Evolutionary conservation across 2,113 vertebrate species (phyloP), one percentile per base, ranked within the genome.

Genomic region (Austrofundulus limnaeus): DNA sequence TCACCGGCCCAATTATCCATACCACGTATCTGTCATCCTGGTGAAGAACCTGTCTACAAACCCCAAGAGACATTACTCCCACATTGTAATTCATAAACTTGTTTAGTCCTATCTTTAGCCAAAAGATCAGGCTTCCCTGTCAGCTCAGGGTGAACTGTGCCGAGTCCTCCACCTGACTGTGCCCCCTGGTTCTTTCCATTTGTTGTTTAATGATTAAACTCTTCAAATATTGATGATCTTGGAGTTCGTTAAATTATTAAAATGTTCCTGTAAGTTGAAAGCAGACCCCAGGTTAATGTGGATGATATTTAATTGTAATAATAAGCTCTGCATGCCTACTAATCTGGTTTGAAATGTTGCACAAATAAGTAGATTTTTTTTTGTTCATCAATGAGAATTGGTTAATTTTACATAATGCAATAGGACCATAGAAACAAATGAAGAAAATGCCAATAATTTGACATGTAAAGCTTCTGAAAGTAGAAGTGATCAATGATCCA

Each of bases 171-270:
- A 49, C 75, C 64, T 20, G 23, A 51, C 49, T 62, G 50, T 68
- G 68, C 46, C 79, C 25, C 61, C 64, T 64, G 67, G 65, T 85
- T 70, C 73, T 72, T 82, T 61, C 48, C 63, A 77, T 87, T 78
- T 81, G 82, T 85, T 77, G 70, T 88, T 88, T 84, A 84, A 87
- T 90, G 82, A 82, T 88, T 89, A 81, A 78, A 85, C 37, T 13
- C 39, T 49, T 91, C 58, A 86, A 90, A 92, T 88, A 91, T 91
- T 82, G 72, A 92, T 88, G 75, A 82, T 57, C 56, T 72, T 55
- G 1, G 75, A 64, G 58, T 77, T 64, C 54, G 74, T 90, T 80
- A 72, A n/a, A 87, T 90, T 85, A 90, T 92, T 91, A 38, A 91
- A 88, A 86, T 75, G 51, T 67, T 71, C 77, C 81, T 77, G 66